Base-by-base conservation (phyloP, 2,888 invertebrate species). In the Litoditis marina region DNA sequence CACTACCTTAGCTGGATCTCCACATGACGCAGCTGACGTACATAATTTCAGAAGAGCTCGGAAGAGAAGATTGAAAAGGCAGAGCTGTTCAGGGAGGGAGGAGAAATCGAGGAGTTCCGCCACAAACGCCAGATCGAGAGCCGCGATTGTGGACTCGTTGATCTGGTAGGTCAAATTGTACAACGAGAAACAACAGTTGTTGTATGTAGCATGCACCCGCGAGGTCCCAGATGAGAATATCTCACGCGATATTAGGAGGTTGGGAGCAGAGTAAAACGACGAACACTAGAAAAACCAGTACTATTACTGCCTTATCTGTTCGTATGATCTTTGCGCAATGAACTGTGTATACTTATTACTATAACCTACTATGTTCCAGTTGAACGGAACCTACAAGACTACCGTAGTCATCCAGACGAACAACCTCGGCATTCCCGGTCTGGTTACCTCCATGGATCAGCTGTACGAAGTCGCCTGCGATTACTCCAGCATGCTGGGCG, bases 361-460 rank as follows among this genome's bases (percentile, higher is more conserved):
- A 30, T 8, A 42, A 25, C 42, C n/a, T n/a, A n/a, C 22, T 2
- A 22, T 1, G n/a, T 61, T 69, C 31, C 32, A 67, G 67, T 52
- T 68, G 49, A 82, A 82, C 65, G 82, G 82, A 52, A 82, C 79
- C 34, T 83, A 82, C 74, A 75, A 73, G 63, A 77, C 80, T 8
- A 81, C 80, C 31, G 77, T 82, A 11, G 82, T 82, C 56, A 78
- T 82, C 42, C 82, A 82, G 69, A 80, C 82, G 13, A 83, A 83
- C 73, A 83, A 82, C 60, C 71, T 82, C 39, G 82, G 82, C 42
- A 82, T 82, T 52, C 82, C 82, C 22, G 82, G 78, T 49, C 74
- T 82, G 16, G 82, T 82, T 30, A 82, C 82, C 28, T 79, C 79
- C 6, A 80, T 78, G 78, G 82, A 82, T 63, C 78, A 81, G 63